Percentiles rank a stretch among this genome's conserved stretches.
Conservation (phyloP, 2,113 vertebrate genomes). For the Agelaius phoeniceus region DNA sequence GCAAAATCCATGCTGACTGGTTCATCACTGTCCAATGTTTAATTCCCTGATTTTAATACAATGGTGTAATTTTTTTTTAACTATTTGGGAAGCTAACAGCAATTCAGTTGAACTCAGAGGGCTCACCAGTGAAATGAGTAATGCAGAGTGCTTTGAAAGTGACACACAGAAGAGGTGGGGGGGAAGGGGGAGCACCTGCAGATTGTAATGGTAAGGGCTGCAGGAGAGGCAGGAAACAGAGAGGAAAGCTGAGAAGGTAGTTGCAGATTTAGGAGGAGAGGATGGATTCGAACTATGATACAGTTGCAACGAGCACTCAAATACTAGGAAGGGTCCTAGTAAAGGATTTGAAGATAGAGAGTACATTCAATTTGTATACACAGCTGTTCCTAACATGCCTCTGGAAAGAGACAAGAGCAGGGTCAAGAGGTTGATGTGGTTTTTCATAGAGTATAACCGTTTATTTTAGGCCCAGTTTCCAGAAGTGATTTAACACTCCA, state of each 20-base stretch:
- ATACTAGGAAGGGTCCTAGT: background rate
- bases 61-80: background rate
- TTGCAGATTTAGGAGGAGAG: background rate
- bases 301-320: background rate
- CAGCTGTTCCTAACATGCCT: slow-evolving; percentile 40
- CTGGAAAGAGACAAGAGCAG: slow-evolving; percentile 22
- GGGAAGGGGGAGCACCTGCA: background rate
- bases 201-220: background rate
- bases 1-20: background rate
- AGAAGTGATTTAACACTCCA: slow-evolving; percentile 56
- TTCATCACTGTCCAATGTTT: background rate
- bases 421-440: slow-evolving; percentile 33
- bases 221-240: background rate
- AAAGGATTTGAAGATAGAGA: background rate
- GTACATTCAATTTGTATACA: slow-evolving; percentile 36
- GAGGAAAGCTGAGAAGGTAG: background rate
- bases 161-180: background rate
- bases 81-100: background rate
- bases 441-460: slow-evolving; percentile 37
- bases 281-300: background rate
- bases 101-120: background rate
- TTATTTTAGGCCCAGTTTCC: slow-evolving; percentile 49
- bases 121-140: background rate
- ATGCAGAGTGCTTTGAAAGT: background rate
- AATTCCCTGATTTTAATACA: background rate